Conservation (phyloP, 2,797 vertebrate genomes). For the Helarctos malayanus region DNA sequence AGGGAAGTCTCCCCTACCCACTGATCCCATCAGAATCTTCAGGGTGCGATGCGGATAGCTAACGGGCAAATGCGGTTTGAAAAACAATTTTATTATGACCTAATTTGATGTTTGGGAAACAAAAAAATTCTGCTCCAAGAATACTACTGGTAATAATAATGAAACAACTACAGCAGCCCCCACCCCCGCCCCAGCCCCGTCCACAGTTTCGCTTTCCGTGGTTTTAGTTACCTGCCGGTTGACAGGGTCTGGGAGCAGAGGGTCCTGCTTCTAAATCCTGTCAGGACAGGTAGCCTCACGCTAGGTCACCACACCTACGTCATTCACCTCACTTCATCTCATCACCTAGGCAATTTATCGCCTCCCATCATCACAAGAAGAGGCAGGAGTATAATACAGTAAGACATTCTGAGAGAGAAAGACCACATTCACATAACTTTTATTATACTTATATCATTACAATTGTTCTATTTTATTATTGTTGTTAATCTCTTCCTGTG, state of each 20-base stretch:
- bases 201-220: neutral
- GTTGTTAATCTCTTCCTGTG: neutral
- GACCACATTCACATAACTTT: neutral
- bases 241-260: neutral
- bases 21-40: neutral
- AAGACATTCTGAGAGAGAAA: neutral
- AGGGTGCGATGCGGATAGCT: neutral
- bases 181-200: rapidly evolving
- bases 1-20: too few species aligned
- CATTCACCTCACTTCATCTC: neutral
- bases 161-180: too few species aligned
- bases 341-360: neutral
- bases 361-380: neutral
- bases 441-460: neutral
- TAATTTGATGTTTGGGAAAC: neutral
- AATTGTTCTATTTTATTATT: neutral
- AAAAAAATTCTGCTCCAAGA: neutral
- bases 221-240: neutral
- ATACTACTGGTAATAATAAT: neutral
- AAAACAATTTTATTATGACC: neutral
- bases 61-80: neutral
- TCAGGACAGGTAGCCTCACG: neutral
- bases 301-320: neutral
- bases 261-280: neutral
- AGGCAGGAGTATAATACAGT: neutral